Conservation (phyloP, 1,140 invertebrate genomes). For the Calephelis virginiensis region DNA sequence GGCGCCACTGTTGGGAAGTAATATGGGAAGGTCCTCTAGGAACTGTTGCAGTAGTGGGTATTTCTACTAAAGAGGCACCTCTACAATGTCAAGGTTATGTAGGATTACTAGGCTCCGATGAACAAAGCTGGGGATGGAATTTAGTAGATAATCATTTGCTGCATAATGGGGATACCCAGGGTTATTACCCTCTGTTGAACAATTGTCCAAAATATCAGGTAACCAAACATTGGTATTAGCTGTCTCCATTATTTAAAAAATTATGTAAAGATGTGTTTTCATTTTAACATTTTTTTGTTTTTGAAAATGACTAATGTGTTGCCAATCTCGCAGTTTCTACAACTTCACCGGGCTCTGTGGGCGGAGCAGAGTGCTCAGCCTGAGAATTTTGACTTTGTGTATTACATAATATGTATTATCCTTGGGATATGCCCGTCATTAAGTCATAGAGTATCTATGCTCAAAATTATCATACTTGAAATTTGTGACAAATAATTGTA, state of each 20-base stretch:
- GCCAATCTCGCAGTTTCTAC: no score
- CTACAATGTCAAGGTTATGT: conserved; percentile 96
- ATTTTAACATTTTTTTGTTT: no score
- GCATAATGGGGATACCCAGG: conserved; percentile 97
- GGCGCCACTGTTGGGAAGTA: conserved; percentile 98
- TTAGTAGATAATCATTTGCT: conserved; percentile 98
- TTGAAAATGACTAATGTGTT: no score
- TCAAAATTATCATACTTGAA: no score
- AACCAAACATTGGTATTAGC: conserved; percentile 28
- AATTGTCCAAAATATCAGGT: conserved; percentile 99
- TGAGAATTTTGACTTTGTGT: no score
- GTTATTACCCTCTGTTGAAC: conserved; percentile 96
- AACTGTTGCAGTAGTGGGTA: conserved; percentile 96
- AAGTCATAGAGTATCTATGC: no score
- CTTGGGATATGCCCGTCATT: no score
- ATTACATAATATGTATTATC: no score
- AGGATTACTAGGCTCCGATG: conserved; percentile 95
- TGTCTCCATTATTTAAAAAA: background rate
- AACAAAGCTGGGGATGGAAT: conserved; percentile 99
- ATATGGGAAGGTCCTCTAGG: conserved; percentile 99
- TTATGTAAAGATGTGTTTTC: no score
- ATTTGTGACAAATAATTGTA: no score
- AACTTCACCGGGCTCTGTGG: no score
- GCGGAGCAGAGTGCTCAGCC: no score
- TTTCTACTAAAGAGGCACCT: conserved; percentile 96